These are phyloP conservation scores for Pipistrellus kuhlii DNA, from an alignment of 2,797 vertebrate genomes.

Conservation along the genomic window DNA sequence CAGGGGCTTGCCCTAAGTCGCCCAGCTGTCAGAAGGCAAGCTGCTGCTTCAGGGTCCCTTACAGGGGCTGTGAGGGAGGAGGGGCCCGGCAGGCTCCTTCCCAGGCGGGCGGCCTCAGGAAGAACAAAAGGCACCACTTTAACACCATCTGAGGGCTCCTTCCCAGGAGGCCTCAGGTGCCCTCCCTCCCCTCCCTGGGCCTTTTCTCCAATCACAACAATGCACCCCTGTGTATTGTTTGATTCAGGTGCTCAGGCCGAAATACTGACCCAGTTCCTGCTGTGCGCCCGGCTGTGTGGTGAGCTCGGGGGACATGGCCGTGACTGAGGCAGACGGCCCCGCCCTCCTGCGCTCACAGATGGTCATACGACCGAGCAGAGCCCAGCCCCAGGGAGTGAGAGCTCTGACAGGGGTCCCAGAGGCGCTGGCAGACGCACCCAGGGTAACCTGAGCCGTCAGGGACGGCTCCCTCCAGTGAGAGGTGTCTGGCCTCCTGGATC, in stretches of 20 bases:
- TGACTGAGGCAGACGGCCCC: neutral
- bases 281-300: neutral
- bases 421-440: neutral
- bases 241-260: neutral
- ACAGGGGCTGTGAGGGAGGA: too few relatives aligned
- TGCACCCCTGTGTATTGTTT: neutral
- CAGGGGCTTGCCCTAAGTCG: neutral
- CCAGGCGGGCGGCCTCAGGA: neutral
- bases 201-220: neutral
- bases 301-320: neutral
- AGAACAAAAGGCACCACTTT: neutral
- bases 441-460: neutral
- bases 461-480: neutral
- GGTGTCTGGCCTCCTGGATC: neutral
- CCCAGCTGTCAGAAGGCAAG: rapidly evolving
- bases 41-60: neutral
- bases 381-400: neutral
- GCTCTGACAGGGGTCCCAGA: neutral
- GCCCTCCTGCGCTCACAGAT: neutral
- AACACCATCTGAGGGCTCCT: neutral
- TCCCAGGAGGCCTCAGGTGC: neutral
- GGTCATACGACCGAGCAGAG: neutral
- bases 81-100: neutral
- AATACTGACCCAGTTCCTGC: neutral
- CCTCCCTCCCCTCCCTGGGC: too few relatives aligned